Base-by-base conservation (phyloP, 2,888 invertebrate species). In the Drosophila formosana region DNA sequence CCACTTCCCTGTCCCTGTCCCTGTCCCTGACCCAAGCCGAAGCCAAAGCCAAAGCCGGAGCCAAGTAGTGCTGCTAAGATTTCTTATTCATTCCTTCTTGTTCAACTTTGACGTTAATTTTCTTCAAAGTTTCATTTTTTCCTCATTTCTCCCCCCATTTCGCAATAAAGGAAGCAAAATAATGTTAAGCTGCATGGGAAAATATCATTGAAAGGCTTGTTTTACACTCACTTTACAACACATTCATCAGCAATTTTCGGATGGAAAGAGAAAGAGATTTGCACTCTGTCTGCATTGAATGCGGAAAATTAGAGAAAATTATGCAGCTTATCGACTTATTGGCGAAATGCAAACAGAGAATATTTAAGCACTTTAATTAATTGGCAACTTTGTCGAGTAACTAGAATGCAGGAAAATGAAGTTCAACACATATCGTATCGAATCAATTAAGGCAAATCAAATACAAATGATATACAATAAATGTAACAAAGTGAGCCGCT, bases 31-130 rank as follows among this genome's bases (percentile, higher is more conserved):
- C 18, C 18, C 18, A 18, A 18, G 18, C 18, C 1, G 32, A 32
- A 8, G 32, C 32, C 32, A 9, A 32, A 34, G 34, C 34, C 34
- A 2, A 4, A 55, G 50, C 28, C n/a, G 9, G 26, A 32, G 26
- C 50, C 60, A 52, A 65, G 51, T 72, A 75, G 84, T 80, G 67
- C 55, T 61, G 79, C 76, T 72, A 70, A 81, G 75, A 86, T 79
- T 87, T 87, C 82, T 75, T 82, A 77, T 82, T 88, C 78, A 70
- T 69, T 73, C 78, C 75, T 82, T 83, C 74, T 77, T 84, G 78
- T 78, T 80, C 83, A 83, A 86, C 83, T 86, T 75, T 83, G 86
- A 86, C 86, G 82, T 80, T 86, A 86, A 88, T 86, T 86, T 58
- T 66, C 34, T 63, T 32, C 25, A 13, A 34, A 43, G 34, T 56